phyloP scores from a whole-genome alignment of 2,113 vertebrate genomes.

The Xenopus tropicalis region UCB_Xtro_10.0 CM004445.2:88466501-88467000 shows the following conservation, averaged over 20 bases:
- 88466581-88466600: no score
- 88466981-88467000: slow-evolving; percentile 38
- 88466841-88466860: slow-evolving; percentile 43
- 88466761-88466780: slow-evolving; percentile 33
- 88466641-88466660: background rate
- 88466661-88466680: background rate
- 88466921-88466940: slow-evolving; percentile 43
- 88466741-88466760: slow-evolving; percentile 31
- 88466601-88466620: no score
- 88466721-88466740: slow-evolving; percentile 18
- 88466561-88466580: no score
- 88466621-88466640: background rate
- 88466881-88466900: slow-evolving; percentile 45
- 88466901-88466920: slow-evolving; percentile 41
- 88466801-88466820: slow-evolving; percentile 32
- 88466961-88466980: slow-evolving; percentile 45
- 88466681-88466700: background rate
- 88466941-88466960: slow-evolving; percentile 46
- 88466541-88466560: no score
- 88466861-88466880: slow-evolving; percentile 43
- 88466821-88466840: slow-evolving; percentile 39
- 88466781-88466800: slow-evolving; percentile 13
- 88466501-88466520: no score
- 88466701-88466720: slow-evolving; percentile 1
- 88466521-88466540: no score